phyloP scores from a whole-genome alignment of 2,888 invertebrate species.

The Pterostichus niger region DNA sequence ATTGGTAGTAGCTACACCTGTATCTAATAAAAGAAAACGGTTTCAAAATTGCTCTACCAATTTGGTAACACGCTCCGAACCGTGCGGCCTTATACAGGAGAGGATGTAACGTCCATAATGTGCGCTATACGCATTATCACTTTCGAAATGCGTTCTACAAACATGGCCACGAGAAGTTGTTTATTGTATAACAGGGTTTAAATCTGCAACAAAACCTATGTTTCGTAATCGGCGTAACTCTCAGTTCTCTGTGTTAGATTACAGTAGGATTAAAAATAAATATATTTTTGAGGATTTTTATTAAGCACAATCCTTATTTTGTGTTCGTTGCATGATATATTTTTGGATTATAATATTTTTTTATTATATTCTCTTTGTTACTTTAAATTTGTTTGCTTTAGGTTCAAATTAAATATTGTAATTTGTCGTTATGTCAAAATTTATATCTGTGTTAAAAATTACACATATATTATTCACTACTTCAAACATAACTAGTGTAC shows the following conservation, averaged over 20 bases:
- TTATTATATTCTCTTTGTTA: no score
- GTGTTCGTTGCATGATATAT: no score
- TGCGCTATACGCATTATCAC: not conserved
- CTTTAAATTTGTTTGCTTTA: no score
- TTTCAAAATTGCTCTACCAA: constrained; percentile 12
- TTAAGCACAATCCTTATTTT: not conserved
- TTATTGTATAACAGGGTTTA: not conserved
- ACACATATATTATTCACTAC: no score
- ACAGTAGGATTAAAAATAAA: not conserved
- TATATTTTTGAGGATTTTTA: not conserved
- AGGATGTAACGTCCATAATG: not conserved
- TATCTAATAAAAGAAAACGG: constrained; percentile 6
- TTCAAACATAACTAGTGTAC: no score
- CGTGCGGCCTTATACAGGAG: not conserved
- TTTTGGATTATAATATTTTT: no score
- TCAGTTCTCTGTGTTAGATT: not conserved
- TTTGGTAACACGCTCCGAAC: constrained; percentile 9
- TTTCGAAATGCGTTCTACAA: not conserved
- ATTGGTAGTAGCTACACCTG: not conserved
- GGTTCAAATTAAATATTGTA: no score
- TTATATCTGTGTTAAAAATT: no score
- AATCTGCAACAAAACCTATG: not conserved
- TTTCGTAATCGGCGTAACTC: not conserved
- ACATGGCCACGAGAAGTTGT: constrained; percentile 8
- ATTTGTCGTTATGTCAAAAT: no score